Conservation (phyloP, 2,888 invertebrate species). For the Tipula helvola region DNA sequence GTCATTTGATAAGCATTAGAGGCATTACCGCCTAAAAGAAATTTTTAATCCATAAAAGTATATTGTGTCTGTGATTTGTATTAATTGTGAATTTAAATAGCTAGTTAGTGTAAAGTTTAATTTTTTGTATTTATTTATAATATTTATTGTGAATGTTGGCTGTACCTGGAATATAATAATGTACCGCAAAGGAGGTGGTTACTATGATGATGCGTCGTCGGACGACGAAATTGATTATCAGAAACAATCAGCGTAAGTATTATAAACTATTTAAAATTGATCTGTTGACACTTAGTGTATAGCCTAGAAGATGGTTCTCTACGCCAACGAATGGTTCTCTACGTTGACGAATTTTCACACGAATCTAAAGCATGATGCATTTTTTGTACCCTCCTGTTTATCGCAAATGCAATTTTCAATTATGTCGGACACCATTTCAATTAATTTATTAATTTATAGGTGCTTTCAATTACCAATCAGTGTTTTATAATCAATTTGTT, state of each 20-base stretch:
- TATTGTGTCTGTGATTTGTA: background rate
- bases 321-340: too few relatives aligned
- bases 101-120: background rate
- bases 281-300: background rate
- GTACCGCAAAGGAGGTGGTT: background rate
- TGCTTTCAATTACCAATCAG: background rate
- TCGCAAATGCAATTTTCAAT: too few relatives aligned
- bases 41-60: background rate
- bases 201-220: background rate
- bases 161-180: background rate
- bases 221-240: background rate
- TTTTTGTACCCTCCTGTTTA: too few relatives aligned
- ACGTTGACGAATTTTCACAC: too few relatives aligned
- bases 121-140: background rate
- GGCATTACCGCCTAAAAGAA: background rate
- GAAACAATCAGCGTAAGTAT: background rate
- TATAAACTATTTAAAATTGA: background rate
- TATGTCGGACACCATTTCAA: too few relatives aligned
- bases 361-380: too few relatives aligned
- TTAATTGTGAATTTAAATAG: background rate
- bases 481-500: background rate
- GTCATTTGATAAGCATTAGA: background rate
- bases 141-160: background rate
- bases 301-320: background rate
- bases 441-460: background rate